Percentiles rank a stretch among this genome's conserved stretches.
These are phyloP conservation scores for Sorex araneus DNA, from an alignment of 2,113 vertebrate genomes.

Conservation along the genomic window DNA sequence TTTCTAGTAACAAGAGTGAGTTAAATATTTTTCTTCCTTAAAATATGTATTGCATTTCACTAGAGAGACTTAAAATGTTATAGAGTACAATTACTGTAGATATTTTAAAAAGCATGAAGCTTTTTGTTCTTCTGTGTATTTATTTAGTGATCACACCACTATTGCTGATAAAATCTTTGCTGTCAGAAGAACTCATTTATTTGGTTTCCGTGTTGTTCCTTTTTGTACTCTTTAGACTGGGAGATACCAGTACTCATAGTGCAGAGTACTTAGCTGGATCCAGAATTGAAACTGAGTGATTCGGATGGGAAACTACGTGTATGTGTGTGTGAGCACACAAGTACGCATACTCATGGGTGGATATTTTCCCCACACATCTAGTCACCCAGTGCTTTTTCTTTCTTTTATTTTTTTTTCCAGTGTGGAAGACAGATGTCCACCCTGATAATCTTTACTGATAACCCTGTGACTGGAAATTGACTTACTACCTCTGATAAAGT, in stretches of 20 bases:
- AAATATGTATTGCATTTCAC: not conserved
- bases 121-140: conserved; percentile 63
- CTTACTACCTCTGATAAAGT: conserved; percentile 81
- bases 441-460: conserved; percentile 79
- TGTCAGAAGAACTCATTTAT: conserved; percentile 71
- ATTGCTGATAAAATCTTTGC: conserved; percentile 65
- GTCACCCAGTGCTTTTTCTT: not conserved
- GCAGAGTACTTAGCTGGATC: conserved; percentile 15
- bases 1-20: not conserved
- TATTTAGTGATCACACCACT: conserved; percentile 44
- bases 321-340: not conserved
- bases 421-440: conserved; percentile 70
- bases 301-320: not conserved
- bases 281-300: conserved; percentile 60
- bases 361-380: not conserved
- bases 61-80: conserved; percentile 24
- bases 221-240: conserved; percentile 46
- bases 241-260: conserved; percentile 48
- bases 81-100: conserved; percentile 5
- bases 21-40: conserved; percentile 41
- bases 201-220: conserved; percentile 47
- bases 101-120: conserved; percentile 45
- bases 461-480: conserved; percentile 76
- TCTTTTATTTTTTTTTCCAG: not conserved
- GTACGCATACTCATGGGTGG: not conserved